Percentiles rank a stretch among this genome's conserved stretches.
These are phyloP conservation scores for Bucco capensis DNA, from an alignment of 2,113 vertebrate genomes.

Conservation along the genomic window DNA sequence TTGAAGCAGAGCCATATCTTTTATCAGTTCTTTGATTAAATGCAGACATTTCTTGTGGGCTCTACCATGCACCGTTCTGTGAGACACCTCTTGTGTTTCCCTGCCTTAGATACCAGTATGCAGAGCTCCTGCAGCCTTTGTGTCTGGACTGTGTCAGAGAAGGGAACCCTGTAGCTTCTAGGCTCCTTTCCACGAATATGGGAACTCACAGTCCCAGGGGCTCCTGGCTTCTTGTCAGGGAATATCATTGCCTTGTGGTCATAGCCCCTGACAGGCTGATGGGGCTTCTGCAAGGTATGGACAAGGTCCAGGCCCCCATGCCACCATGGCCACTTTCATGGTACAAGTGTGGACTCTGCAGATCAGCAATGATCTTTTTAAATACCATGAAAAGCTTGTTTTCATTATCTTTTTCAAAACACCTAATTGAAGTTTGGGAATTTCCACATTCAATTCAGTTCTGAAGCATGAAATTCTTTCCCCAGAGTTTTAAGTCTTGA, in stretches of 20 bases:
- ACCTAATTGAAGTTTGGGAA: background rate
- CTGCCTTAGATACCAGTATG: background rate
- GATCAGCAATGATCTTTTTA: no score
- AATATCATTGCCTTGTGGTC: fast-evolving
- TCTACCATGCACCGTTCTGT: fast-evolving
- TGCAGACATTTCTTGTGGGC: background rate
- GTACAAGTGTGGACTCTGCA: background rate
- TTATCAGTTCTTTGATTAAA: background rate
- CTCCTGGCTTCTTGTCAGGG: background rate
- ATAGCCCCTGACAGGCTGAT: background rate
- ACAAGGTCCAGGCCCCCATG: background rate
- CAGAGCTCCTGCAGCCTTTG: fast-evolving
- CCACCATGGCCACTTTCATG: fast-evolving
- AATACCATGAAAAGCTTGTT: background rate
- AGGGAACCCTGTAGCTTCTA: background rate
- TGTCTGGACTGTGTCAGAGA: background rate
- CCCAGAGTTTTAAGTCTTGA: background rate
- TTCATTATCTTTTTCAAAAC: background rate
- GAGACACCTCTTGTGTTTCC: background rate
- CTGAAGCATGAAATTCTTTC: background rate
- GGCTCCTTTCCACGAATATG: background rate
- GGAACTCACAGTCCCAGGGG: background rate
- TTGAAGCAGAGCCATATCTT: background rate
- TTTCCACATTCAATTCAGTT: background rate
- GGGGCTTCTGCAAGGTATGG: background rate